Percentiles rank a stretch among this genome's conserved stretches.
Evolutionary conservation across 2,113 vertebrate genomes (phyloP).

Genomic region (Porphyrio hochstetteri): DNA sequence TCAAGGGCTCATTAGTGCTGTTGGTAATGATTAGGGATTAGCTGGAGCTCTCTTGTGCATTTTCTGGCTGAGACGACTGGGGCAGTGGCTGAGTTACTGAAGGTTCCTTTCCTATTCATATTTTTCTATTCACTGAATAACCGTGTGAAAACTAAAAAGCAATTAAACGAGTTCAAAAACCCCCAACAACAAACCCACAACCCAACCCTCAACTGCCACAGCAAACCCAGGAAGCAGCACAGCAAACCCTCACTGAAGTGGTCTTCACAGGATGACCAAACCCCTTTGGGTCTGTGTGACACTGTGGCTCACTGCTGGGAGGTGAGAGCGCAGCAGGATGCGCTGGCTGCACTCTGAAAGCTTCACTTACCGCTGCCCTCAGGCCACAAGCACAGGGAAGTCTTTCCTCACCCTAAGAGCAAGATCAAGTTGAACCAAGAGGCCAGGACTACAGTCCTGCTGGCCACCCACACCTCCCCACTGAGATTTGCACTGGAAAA

Average conservation of each 20-base stretch:
- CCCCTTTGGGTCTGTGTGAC: not conserved
- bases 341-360: not conserved
- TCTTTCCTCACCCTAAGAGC: not conserved
- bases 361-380: not conserved
- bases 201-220: not conserved
- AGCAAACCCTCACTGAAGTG: not conserved
- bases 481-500: not conserved
- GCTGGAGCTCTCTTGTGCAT: not conserved
- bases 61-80: not conserved
- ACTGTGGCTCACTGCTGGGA: not conserved
- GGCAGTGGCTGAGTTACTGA: not conserved
- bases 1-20: not conserved
- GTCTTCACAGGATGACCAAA: fast-evolving
- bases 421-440: not conserved
- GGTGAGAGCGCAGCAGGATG: not conserved
- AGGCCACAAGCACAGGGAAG: not conserved
- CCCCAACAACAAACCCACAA: not conserved
- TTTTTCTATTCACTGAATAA: not conserved
- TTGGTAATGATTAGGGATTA: not conserved
- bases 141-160: not conserved
- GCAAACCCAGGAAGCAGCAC: not conserved
- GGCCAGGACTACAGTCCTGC: not conserved
- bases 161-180: not conserved
- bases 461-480: not conserved
- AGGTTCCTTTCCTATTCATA: not conserved